These are phyloP conservation scores for Drosophila triauraria DNA, from an alignment of 1,140 invertebrate genomes.

Conservation along the genomic window DNA sequence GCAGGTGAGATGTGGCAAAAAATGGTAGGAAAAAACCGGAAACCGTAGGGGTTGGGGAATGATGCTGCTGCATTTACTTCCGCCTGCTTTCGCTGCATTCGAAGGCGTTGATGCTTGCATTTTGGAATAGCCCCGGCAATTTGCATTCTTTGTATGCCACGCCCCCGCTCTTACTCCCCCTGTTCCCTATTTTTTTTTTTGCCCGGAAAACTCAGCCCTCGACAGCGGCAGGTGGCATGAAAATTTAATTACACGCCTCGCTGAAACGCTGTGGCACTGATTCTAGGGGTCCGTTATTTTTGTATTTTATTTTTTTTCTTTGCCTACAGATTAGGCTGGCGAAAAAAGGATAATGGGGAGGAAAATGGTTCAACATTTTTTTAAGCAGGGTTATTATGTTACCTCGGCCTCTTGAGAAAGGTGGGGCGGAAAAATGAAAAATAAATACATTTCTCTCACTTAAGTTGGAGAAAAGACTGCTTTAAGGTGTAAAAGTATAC, in stretches of 20 bases:
- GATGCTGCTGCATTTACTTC: constrained; percentile 49
- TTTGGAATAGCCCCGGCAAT: constrained; percentile 35
- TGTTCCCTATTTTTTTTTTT: background rate
- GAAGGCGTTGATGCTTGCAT: constrained; percentile 50
- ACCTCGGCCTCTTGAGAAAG: background rate
- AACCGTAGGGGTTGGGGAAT: constrained; percentile 2
- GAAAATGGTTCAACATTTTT: constrained; percentile 8
- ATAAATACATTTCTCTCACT: background rate
- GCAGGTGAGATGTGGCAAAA: background rate
- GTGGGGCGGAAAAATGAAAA: background rate
- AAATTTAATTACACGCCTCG: constrained; percentile 66
- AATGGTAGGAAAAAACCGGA: background rate
- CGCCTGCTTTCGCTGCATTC: constrained; percentile 51
- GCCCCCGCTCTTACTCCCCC: background rate
- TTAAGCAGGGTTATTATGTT: constrained; percentile 5
- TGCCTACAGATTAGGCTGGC: constrained; percentile 14
- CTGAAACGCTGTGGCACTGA: constrained; percentile 23
- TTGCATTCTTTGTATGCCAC: constrained; percentile 38
- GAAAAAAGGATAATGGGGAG: constrained; percentile 15
- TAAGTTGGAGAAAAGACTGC: background rate
- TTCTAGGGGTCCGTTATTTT: constrained; percentile 6
- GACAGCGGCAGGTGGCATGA: constrained; percentile 42
- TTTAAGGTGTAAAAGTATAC: no score
- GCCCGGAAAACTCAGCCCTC: constrained; percentile 11
- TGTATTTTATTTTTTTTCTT: constrained; percentile 7